Conservation (phyloP, 2,797 vertebrate genomes). For the Euphonia xanthogaster region DNA sequence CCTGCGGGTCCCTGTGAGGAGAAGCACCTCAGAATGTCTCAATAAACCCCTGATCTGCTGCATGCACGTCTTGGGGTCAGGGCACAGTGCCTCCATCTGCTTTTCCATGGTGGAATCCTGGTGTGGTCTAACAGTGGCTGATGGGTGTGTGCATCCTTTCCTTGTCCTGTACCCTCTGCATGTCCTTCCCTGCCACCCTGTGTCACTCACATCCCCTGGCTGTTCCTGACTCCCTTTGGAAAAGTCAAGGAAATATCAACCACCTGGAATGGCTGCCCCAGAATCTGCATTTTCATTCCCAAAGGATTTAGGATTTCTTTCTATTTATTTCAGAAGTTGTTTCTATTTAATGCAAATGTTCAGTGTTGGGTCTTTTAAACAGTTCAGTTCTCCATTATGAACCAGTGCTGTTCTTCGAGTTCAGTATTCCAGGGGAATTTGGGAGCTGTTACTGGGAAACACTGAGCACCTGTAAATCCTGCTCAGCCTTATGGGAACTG, state of each 20-base stretch:
- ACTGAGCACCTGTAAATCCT: neutral
- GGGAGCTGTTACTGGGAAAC: neutral
- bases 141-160: neutral
- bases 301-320: neutral
- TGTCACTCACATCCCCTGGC: neutral
- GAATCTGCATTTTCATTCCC: slow-evolving; percentile 14
- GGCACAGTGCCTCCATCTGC: neutral
- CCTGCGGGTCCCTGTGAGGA: neutral
- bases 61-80: neutral
- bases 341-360: neutral
- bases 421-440: neutral
- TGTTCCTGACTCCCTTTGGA: neutral
- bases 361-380: neutral
- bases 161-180: neutral
- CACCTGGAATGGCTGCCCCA: neutral
- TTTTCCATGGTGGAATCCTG: neutral
- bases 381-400: neutral
- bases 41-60: neutral
- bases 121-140: neutral
- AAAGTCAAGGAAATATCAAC: neutral
- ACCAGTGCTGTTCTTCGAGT: neutral
- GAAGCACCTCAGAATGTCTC: neutral
- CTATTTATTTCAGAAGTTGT: neutral
- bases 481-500: neutral
- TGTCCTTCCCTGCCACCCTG: neutral